Conservation (phyloP, 2,888 invertebrate genomes). For the Caradrina kadenii region DNA sequence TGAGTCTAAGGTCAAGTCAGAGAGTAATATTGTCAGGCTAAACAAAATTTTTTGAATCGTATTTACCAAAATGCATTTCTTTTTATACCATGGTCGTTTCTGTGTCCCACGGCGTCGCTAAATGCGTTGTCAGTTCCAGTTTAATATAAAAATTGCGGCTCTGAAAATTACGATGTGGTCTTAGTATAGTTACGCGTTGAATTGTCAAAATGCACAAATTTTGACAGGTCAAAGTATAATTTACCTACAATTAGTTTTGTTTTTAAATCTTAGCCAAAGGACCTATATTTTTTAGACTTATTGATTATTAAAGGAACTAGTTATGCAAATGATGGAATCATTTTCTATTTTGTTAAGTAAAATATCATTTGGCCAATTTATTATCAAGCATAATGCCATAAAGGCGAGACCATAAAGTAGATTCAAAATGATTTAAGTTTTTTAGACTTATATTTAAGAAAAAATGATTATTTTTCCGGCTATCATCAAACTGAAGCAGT, state of each 20-base stretch:
- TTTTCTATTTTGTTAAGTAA: not conserved
- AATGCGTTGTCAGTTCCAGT: no score
- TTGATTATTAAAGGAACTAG: not conserved
- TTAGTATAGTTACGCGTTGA: no score
- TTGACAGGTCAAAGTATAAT: not conserved
- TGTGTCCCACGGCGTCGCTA: no score
- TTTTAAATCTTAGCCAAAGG: not conserved
- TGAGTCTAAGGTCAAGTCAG: no score
- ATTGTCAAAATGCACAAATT: not conserved
- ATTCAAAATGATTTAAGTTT: not conserved
- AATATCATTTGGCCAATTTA: not conserved
- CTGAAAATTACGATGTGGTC: no score
- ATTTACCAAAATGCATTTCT: no score
- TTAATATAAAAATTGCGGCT: no score
- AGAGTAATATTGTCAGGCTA: no score
- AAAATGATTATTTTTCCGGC: not conserved
- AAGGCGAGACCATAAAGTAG: not conserved
- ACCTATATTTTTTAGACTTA: not conserved
- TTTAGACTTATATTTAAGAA: not conserved
- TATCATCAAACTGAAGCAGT: conserved; percentile 16
- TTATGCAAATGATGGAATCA: not conserved
- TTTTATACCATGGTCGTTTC: no score
- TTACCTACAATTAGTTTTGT: not conserved
- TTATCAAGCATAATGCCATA: not conserved
- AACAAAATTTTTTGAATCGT: no score